These are phyloP conservation scores for Recurvirostra avosetta DNA, from an alignment of 2,113 vertebrate genomes.

Conservation along the genomic window DNA sequence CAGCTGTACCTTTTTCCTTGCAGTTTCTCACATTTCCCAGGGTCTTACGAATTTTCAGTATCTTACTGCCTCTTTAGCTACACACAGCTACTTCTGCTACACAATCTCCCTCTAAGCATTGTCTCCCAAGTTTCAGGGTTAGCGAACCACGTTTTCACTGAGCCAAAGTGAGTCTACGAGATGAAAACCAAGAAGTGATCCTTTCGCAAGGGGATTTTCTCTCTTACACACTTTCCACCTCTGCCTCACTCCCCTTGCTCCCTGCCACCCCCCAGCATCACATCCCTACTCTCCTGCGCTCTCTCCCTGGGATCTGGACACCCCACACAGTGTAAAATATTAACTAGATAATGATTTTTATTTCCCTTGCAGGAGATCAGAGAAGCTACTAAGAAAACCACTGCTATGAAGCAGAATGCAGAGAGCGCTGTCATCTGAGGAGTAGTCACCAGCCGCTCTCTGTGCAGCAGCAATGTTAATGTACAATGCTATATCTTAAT, in stretches of 20 bases:
- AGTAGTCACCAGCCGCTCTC: background rate
- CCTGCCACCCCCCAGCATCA: background rate
- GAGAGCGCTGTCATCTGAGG: background rate
- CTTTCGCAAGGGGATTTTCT: background rate
- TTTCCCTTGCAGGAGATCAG: slow-evolving; percentile 4
- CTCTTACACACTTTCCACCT: background rate
- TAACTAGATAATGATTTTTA: slow-evolving; percentile 29
- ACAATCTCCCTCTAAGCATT: background rate
- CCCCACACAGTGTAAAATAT: slow-evolving; percentile 1
- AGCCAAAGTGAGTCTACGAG: background rate
- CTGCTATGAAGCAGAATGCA: background rate
- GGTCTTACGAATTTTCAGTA: background rate
- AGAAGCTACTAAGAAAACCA: background rate
- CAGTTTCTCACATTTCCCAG: background rate
- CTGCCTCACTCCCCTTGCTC: fast-evolving
- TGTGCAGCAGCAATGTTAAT: background rate
- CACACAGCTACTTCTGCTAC: background rate
- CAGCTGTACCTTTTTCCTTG: background rate
- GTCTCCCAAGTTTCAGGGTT: background rate
- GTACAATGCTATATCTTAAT: slow-evolving; percentile 31
- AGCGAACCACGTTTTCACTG: background rate
- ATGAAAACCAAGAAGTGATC: background rate
- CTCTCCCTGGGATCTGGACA: background rate
- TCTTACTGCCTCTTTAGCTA: background rate
- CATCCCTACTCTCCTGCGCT: background rate